These are phyloP conservation scores for Geotrupes spiniger DNA, from an alignment of 2,888 invertebrate genomes.

Conservation along the genomic window DNA sequence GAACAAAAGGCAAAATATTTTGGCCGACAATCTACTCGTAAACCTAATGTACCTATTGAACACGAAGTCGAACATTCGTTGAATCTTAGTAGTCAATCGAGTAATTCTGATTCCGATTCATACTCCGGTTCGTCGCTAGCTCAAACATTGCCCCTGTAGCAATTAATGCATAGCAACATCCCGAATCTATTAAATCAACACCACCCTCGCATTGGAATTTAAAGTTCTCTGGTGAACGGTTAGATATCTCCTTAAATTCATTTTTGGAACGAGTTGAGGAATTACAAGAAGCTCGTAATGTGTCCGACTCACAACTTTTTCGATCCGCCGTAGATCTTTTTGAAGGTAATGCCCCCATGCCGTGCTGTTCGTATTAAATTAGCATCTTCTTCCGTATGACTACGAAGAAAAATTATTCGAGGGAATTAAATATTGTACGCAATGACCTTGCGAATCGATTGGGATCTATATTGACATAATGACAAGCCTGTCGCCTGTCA, in stretches of 20 bases:
- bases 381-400: not conserved
- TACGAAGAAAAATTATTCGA: not conserved
- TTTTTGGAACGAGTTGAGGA: slow-evolving; percentile 12
- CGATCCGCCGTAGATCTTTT: slow-evolving; percentile 6
- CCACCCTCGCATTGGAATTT: not conserved
- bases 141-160: too few relatives aligned
- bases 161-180: too few relatives aligned
- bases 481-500: slow-evolving; percentile 13
- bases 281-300: not conserved
- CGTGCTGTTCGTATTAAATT: not conserved
- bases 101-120: too few relatives aligned
- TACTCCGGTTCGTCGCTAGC: too few relatives aligned
- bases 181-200: not conserved
- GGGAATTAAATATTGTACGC: not conserved
- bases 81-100: too few relatives aligned
- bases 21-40: too few relatives aligned
- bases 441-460: slow-evolving; percentile 2
- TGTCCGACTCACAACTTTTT: not conserved
- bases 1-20: too few relatives aligned
- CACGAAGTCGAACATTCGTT: too few relatives aligned
- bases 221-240: slow-evolving; percentile 1
- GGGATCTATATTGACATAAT: slow-evolving; percentile 14
- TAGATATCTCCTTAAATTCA: not conserved
- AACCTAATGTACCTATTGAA: too few relatives aligned
- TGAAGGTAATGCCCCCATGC: not conserved